phyloP scores from a whole-genome alignment of 2,797 vertebrate genomes.

The Anguilla marmorata region DNA sequence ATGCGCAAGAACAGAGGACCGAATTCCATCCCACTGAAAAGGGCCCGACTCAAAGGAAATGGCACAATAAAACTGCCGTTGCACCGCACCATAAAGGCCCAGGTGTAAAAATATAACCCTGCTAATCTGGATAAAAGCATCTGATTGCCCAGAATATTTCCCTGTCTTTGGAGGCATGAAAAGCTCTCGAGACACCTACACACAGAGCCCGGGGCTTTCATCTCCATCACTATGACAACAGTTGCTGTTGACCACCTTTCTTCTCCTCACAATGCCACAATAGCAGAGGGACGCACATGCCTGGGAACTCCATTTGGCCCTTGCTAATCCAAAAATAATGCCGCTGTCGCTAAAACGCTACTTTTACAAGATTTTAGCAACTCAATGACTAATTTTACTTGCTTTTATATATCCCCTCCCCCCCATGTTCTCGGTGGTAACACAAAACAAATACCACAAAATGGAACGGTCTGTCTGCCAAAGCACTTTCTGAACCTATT shows the following conservation, averaged over 20 bases:
- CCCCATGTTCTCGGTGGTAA: not conserved
- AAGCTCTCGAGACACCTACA: slow-evolving; percentile 34
- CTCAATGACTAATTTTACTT: not conserved
- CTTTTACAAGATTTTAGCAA: not conserved
- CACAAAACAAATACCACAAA: not conserved
- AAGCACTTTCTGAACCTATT: not conserved
- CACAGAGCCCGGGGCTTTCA: slow-evolving; percentile 30
- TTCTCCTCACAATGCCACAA: slow-evolving; percentile 17
- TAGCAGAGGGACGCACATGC: not conserved
- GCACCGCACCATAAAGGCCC: not conserved
- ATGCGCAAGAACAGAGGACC: not conserved
- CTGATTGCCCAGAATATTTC: not conserved
- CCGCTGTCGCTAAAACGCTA: not conserved
- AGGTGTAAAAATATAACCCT: not conserved
- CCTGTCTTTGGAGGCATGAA: slow-evolving; percentile 9
- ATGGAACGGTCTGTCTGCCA: not conserved
- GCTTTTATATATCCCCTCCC: not conserved
- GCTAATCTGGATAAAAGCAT: slow-evolving; percentile 18
- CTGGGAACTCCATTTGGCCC: slow-evolving; percentile 3
- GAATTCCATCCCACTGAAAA: not conserved
- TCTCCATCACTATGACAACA: slow-evolving; percentile 42
- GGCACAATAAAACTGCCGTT: not conserved
- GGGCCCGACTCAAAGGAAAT: not conserved
- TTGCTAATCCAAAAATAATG: slow-evolving; percentile 34
- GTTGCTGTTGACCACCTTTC: slow-evolving; percentile 35